phyloP scores from a whole-genome alignment of 2,113 vertebrate genomes.

The Nothocercus nigrocapillus region DNA sequence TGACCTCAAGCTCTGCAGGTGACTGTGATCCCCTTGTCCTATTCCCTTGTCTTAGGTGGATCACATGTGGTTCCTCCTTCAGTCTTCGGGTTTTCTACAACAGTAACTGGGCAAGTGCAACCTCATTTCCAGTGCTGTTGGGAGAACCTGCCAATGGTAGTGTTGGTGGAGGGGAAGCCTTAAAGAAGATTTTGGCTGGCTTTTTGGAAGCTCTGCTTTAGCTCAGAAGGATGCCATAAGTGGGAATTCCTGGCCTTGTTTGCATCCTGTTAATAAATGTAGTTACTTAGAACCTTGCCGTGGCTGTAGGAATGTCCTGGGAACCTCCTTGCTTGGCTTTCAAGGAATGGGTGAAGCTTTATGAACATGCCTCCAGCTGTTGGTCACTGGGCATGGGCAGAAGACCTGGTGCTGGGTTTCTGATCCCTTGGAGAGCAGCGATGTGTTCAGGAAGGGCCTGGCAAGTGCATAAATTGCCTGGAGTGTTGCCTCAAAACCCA shows the following conservation, averaged over 20 bases:
- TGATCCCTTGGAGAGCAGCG: not conserved
- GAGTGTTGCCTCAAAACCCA: not conserved
- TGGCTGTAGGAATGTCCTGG: too few relatives aligned
- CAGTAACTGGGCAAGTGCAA: rapidly evolving
- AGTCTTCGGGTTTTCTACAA: not conserved
- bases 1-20: not conserved
- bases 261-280: rapidly evolving
- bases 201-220: not conserved
- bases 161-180: not conserved
- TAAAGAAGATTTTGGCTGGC: not conserved
- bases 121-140: not conserved
- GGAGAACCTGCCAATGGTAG: not conserved
- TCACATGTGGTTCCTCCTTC: rapidly evolving
- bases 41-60: not conserved
- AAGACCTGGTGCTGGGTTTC: not conserved
- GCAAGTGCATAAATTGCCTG: too few relatives aligned
- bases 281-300: not conserved
- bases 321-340: not conserved
- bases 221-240: rapidly evolving
- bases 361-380: not conserved
- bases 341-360: not conserved
- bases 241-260: not conserved
- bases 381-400: not conserved
- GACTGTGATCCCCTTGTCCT: not conserved
- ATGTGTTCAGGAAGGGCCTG: not conserved